Percentiles rank a stretch among this genome's conserved stretches.
These are phyloP conservation scores for Bos taurus DNA, from an alignment of 2,113 vertebrate species.

Conservation along the genomic window DNA sequence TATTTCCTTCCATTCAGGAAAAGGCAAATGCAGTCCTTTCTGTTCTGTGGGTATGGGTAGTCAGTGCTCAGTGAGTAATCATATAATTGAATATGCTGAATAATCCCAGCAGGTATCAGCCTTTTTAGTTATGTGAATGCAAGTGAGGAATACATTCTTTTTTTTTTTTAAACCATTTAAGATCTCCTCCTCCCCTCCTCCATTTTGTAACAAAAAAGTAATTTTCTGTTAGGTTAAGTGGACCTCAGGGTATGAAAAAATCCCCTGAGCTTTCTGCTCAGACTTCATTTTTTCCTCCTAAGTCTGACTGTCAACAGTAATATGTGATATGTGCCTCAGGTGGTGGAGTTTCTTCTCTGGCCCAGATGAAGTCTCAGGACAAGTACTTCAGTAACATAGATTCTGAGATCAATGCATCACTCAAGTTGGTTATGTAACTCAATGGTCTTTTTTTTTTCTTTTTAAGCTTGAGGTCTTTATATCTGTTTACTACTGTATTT, in stretches of 20 bases:
- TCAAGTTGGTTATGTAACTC: neutral
- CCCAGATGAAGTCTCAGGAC: conserved; percentile 2
- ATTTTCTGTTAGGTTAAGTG: conserved; percentile 33
- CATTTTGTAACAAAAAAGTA: conserved; percentile 26
- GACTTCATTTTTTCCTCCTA: conserved; percentile 33
- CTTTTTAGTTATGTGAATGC: neutral
- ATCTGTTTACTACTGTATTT: neutral
- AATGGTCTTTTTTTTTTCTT: neutral
- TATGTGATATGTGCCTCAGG: neutral
- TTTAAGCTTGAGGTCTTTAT: neutral
- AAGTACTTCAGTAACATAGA: neutral
- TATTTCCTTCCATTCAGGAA: neutral
- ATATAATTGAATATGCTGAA: neutral
- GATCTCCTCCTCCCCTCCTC: neutral
- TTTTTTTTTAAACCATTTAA: neutral
- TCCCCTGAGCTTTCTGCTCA: conserved; percentile 19
- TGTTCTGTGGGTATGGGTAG: neutral
- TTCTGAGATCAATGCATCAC: conserved; percentile 9
- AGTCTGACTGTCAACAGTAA: neutral
- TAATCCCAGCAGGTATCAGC: neutral
- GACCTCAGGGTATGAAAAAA: neutral
- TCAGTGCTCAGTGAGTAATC: neutral
- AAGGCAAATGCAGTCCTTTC: neutral
- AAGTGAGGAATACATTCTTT: neutral
- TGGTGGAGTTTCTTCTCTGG: neutral